Conservation (phyloP, 1,140 invertebrate species). For the Oncopodura yosiiana region DNA sequence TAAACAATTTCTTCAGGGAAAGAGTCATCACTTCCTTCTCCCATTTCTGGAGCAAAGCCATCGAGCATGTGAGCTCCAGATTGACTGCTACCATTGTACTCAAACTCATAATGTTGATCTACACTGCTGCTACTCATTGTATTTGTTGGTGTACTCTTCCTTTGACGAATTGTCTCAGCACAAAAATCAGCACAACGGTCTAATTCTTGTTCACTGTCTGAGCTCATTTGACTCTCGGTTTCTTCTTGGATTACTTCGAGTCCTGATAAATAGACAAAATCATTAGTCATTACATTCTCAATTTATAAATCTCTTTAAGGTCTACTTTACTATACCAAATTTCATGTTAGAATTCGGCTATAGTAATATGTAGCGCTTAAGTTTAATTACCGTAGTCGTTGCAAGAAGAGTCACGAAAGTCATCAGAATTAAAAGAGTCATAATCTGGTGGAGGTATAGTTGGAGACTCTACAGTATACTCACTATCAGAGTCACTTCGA, state of each 20-base stretch:
- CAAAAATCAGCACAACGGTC: conserved; percentile 25
- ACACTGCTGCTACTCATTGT: background rate
- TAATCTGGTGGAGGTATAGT: conserved; percentile 6
- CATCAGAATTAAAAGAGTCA: conserved; percentile 16
- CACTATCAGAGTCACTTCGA: conserved; percentile 22
- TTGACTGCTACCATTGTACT: background rate
- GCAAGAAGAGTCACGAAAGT: conserved; percentile 23
- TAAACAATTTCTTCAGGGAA: conserved; percentile 24
- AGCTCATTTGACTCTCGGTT: conserved; percentile 35
- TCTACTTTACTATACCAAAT: too few relatives aligned
- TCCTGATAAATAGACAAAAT: conserved; percentile 14
- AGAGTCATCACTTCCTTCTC: background rate
- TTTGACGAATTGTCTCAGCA: conserved; percentile 27
- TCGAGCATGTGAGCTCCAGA: background rate
- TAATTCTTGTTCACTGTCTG: conserved; percentile 31
- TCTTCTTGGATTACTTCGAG: conserved; percentile 35
- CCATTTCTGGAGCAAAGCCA: conserved; percentile 5
- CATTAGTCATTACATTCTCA: background rate
- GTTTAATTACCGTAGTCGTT: conserved; percentile 22
- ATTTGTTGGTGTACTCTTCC: background rate
- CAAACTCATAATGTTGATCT: conserved; percentile 13
- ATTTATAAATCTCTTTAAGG: too few relatives aligned
- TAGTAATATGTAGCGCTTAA: too few relatives aligned
- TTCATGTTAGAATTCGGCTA: too few relatives aligned
- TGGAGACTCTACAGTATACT: conserved; percentile 14